Evolutionary conservation across 64 coral and sea anemone species (phyloP), one percentile per base, ranked within the genome.

Genomic region (Exaiptasia diaphana): DNA sequence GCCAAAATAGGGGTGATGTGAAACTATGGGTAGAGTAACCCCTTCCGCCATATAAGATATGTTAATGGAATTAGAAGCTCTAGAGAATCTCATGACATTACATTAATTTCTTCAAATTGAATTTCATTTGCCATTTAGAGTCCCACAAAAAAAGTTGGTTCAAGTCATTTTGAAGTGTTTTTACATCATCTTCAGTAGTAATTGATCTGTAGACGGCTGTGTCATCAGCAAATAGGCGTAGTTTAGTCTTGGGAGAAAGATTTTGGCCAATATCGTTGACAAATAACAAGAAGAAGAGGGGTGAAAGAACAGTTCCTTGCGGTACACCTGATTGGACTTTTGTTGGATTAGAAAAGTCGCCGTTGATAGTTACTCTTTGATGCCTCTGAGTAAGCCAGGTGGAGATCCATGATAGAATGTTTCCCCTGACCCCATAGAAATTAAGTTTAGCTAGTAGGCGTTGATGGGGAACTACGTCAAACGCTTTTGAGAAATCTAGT

Each of bases 401-500:
- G 38, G 77, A 31, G 59, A 80, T 58, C 77, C 57, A 80, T 18
- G 14, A 17, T 65, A 45, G 35, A 37, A 48, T 54, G n/a, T 80
- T 14, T 43, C 77, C 59, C 49, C 27, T 38, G 41, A 53, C 58
- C 33, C 64, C 44, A 41, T 83, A 83, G 27, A 69, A 70, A 71
- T 71, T 59, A 22, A 70, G 80, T 83, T 71, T 71, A 55, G 4
- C 44, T 30, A 71, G 34, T n/a, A 70, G 80, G 9, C 65, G 63
- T 41, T 78, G 50, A 30, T 83, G 80, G 50, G 80, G 67, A 53
- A 70, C 80, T 32, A 53, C 64, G 34, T 83, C 80, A 24, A 83
- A 71, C 18, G 65, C 80, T 83, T 78, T 59, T 21, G 80, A 83
- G 36, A 83, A 83, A 25, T 83, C 46, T 41, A 83, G 34, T 53